Conservation (phyloP, 2,888 invertebrate genomes). For the Volucella bombylans region DNA sequence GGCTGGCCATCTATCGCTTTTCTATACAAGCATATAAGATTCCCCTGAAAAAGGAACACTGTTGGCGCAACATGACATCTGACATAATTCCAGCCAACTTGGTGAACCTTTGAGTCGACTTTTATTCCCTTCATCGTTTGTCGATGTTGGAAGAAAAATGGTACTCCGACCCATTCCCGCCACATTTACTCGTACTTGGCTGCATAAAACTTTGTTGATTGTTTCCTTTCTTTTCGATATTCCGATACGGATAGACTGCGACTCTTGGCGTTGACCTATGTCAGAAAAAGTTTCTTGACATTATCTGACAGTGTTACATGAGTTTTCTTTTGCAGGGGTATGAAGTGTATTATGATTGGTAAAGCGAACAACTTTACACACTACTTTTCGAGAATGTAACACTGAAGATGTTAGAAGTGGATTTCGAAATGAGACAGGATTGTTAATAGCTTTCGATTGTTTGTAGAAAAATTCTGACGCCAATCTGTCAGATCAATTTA, state of each 20-base stretch:
- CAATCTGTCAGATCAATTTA: no score
- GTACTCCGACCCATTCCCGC: background rate
- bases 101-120: constrained; percentile 45
- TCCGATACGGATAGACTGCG: background rate
- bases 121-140: constrained; percentile 13
- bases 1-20: background rate
- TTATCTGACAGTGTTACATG: constrained; percentile 24
- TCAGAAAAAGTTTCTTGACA: constrained; percentile 39
- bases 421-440: no score
- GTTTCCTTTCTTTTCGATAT: constrained; percentile 34
- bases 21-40: background rate
- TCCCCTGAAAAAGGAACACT: background rate
- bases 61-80: constrained; percentile 46
- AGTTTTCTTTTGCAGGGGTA: background rate
- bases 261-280: constrained; percentile 43
- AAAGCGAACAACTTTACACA: constrained; percentile 20
- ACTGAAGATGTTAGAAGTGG: no score
- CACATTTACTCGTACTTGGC: background rate
- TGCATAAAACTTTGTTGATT: constrained; percentile 57
- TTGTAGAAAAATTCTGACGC: no score
- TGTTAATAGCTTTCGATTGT: no score
- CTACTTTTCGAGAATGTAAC: background rate
- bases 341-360: constrained; percentile 1
- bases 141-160: background rate
- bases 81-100: constrained; percentile 40